These are phyloP conservation scores for Dufourea novaeangliae DNA, from an alignment of 1,140 invertebrate genomes.

Conservation along the genomic window DNA sequence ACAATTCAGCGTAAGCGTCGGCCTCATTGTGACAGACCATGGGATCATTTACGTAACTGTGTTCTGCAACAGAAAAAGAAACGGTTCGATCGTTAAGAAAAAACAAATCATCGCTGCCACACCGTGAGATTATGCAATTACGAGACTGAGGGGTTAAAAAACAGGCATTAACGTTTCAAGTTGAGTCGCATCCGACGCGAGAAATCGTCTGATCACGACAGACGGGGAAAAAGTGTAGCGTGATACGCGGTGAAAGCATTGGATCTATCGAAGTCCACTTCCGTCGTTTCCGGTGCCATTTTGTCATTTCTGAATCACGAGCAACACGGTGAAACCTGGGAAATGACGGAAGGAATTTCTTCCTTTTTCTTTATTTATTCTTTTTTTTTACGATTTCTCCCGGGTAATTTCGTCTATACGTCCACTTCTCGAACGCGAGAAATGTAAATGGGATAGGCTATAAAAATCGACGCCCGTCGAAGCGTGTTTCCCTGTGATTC, in stretches of 20 bases:
- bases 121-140: not conserved
- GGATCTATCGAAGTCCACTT: constrained; percentile 42
- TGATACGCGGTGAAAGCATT: constrained; percentile 49
- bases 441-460: not conserved
- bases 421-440: not conserved
- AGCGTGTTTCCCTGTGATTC: not conserved
- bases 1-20: constrained; percentile 61
- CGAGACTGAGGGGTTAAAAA: not conserved
- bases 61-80: constrained; percentile 61
- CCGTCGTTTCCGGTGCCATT: constrained; percentile 50
- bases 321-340: constrained; percentile 45
- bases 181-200: not conserved
- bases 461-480: not conserved
- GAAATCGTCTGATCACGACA: constrained; percentile 26
- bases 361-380: too few relatives aligned
- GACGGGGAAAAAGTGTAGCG: constrained; percentile 49
- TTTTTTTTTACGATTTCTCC: constrained; percentile 30
- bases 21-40: constrained; percentile 68
- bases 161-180: not conserved
- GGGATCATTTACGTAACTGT: constrained; percentile 52
- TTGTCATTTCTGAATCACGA: constrained; percentile 56
- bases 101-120: not conserved
- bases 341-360: constrained; percentile 50
- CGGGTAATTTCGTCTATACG: not conserved
- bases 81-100: constrained; percentile 14